Percentiles rank a stretch among this genome's conserved stretches.
phyloP scores from a whole-genome alignment of 2,888 invertebrate genomes.

The Zeuzera pyrina region DNA sequence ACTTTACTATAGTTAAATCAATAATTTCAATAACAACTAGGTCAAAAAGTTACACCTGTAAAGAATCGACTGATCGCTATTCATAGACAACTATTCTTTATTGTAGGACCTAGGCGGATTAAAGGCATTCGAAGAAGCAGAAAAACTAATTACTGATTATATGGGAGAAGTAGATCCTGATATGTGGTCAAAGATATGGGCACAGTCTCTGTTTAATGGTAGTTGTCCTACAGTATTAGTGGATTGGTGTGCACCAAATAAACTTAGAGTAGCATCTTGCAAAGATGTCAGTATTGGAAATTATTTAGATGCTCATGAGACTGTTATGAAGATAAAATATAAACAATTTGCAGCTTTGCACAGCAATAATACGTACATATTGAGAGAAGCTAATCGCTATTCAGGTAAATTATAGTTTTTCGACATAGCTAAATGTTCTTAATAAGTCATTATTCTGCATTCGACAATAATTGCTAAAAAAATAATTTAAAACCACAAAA shows the following conservation, averaged over 20 bases:
- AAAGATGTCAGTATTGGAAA: constrained; percentile 61
- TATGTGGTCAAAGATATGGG: constrained; percentile 49
- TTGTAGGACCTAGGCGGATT: constrained; percentile 60
- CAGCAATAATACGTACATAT: constrained; percentile 60
- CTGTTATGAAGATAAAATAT: constrained; percentile 58
- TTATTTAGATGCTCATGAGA: constrained; percentile 70
- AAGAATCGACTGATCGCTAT: too few species aligned
- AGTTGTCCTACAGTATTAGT: constrained; percentile 59
- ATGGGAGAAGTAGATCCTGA: constrained; percentile 50
- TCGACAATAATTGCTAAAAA: too few species aligned
- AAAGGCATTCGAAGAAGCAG: constrained; percentile 62
- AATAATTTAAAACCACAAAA: too few species aligned
- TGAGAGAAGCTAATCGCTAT: constrained; percentile 58
- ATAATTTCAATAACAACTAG: too few species aligned
- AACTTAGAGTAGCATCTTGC: constrained; percentile 62
- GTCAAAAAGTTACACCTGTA: too few species aligned
- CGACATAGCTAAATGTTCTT: too few species aligned
- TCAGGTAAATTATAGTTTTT: too few species aligned
- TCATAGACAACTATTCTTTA: constrained; percentile 5
- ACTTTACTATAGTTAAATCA: too few species aligned
- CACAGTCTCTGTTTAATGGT: constrained; percentile 59
- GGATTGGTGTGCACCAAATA: constrained; percentile 62
- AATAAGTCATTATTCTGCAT: too few species aligned
- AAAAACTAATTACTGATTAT: constrained; percentile 47
- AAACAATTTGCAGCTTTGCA: constrained; percentile 55